Base-by-base conservation (phyloP, 2,888 invertebrate species). In the Muscina levida region DNA sequence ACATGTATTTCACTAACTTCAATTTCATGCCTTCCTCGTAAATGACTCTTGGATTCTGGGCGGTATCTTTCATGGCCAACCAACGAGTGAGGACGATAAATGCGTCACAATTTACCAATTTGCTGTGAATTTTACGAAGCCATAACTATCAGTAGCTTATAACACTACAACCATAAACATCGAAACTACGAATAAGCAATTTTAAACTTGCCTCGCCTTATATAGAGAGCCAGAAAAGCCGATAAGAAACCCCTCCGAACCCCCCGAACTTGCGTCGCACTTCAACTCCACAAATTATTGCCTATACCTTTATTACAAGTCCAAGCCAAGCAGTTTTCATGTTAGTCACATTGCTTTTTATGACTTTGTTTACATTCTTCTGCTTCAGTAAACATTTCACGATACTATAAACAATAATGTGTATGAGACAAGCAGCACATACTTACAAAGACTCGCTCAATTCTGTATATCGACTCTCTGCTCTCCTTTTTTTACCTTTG, bases 321-420 rank as follows among this genome's bases (percentile, higher is more conserved):
- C 15, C 37, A 22, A 19, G 62, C 42, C 62, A 62, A 62, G 42
- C 22, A 37, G 42, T 62, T 62, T 62, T 62, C 62, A 62, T 31
- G 53, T 39, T 13, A 48, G 1, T 37, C 44, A 66, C 57, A 24
- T 67, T 39, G 11, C 22, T 26, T 24, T 65, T 37, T 73, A 31
- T 72, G 42, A 46, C 22, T 75, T 74, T 81, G 81, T 81, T 81
- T 81, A 81, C 81, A 72, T 81, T 81, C 57, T 81, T 74, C 39
- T 59, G 74, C 81, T 57, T 71, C 70, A 71, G 73, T 77, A 71
- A 44, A 46, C 70, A 57, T 19, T 6, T 19, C 62, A 39, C 42
- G 37, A 59, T 62, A 80, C 26, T 70, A 72, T 66, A 77, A 73
- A 80, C 73, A 71, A 59, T 67, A 57, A 48, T 31, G 42, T 66